Conservation (phyloP, 2,113 vertebrate genomes). For the Synodontis membranacea region DNA sequence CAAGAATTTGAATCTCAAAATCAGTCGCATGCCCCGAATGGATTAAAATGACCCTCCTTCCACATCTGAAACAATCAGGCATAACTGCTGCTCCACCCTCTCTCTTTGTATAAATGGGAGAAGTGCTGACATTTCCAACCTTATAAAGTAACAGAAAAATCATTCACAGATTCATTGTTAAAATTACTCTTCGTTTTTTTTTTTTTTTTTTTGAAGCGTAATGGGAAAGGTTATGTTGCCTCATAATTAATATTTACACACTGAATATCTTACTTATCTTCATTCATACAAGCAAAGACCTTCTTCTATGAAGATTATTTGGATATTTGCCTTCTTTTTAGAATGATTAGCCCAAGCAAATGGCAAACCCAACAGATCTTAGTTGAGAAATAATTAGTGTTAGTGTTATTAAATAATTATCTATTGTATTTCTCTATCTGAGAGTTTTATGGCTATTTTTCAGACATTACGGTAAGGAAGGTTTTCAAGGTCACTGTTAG, state of each 20-base stretch:
- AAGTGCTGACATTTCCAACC: background rate
- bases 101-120: background rate
- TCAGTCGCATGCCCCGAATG: background rate
- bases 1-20: slow-evolving; percentile 69
- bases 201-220: background rate
- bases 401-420: background rate
- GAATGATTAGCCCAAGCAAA: background rate
- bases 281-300: background rate
- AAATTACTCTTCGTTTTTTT: background rate
- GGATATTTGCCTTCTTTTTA: background rate
- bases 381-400: background rate
- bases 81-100: slow-evolving; percentile 24
- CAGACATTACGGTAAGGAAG: background rate
- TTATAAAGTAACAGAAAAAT: background rate
- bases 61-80: slow-evolving; percentile 8
- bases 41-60: slow-evolving; percentile 11
- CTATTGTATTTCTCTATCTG: background rate
- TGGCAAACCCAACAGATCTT: background rate
- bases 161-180: background rate
- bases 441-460: background rate
- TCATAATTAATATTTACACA: background rate
- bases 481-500: no score
- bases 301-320: background rate
- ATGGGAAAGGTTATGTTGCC: background rate
- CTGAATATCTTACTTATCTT: slow-evolving; percentile 3